A percentile compares a stretch with the other conserved stretches of the same genome.
Conservation (phyloP, 2,888 invertebrate species). For the Clepsis dumicolana region DNA sequence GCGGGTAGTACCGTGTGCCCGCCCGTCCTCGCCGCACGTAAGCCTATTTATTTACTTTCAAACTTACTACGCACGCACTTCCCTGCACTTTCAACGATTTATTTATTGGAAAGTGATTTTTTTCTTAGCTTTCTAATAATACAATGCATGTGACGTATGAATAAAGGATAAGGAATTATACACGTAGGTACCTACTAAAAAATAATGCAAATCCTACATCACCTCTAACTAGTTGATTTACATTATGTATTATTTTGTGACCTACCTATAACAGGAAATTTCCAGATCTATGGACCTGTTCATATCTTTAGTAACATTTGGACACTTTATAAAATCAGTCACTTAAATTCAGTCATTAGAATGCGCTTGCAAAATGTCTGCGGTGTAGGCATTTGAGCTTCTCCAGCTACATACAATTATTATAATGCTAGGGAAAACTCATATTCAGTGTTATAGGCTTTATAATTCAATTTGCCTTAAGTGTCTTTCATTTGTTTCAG, state of each 20-base stretch:
- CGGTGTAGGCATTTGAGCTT: not conserved
- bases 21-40: constrained; percentile 81
- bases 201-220: too few species aligned
- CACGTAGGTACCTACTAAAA: too few species aligned
- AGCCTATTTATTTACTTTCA: constrained; percentile 65
- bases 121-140: not conserved
- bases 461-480: not conserved
- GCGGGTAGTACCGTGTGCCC: constrained; percentile 74
- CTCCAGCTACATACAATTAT: not conserved
- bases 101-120: not conserved
- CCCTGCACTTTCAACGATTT: constrained; percentile 12
- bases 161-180: too few species aligned
- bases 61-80: constrained; percentile 73
- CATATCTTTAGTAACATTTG: not conserved
- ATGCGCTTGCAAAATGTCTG: not conserved
- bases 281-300: not conserved
- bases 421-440: not conserved
- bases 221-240: too few species aligned
- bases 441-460: not conserved
- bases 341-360: not conserved
- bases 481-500: constrained; percentile 33
- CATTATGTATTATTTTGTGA: too few species aligned
- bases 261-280: too few species aligned
- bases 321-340: not conserved
- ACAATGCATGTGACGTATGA: not conserved